phyloP scores from a whole-genome alignment of 1,140 invertebrate species.

The Drosophila persimilis region DNA sequence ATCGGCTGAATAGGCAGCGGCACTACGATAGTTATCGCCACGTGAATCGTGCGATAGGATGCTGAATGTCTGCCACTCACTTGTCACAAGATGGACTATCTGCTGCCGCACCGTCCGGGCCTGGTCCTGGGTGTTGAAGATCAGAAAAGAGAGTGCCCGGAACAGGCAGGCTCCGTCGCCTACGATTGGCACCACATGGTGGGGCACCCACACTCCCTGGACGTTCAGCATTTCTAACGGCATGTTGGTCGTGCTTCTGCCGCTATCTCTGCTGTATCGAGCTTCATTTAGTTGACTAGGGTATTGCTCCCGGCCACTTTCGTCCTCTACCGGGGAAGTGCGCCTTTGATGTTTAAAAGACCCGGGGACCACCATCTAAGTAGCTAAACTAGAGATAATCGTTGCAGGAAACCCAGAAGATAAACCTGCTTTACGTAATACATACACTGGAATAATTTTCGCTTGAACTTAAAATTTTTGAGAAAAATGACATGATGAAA shows the following conservation, averaged over 20 bases:
- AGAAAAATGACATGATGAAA: no score
- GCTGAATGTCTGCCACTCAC: background rate
- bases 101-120: background rate
- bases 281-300: no score
- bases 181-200: slow-evolving; percentile 13
- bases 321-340: no score
- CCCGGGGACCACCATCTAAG: no score
- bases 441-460: no score
- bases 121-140: slow-evolving; percentile 4
- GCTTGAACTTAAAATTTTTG: no score
- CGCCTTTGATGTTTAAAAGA: no score
- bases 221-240: slow-evolving; percentile 5
- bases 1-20: background rate
- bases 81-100: slow-evolving; percentile 5
- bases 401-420: no score
- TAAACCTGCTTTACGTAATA: no score
- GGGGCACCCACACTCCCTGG: slow-evolving; percentile 2
- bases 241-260: background rate
- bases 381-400: no score
- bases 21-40: slow-evolving; percentile 14
- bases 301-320: no score
- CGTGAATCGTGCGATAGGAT: slow-evolving; percentile 4
- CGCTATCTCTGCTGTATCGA: no score
- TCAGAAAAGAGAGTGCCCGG: slow-evolving; percentile 8
- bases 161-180: slow-evolving; percentile 19